These are phyloP conservation scores for Caenorhabditis sp. DNA, from an alignment of 2,888 invertebrate genomes.

Conservation along the genomic window DNA sequence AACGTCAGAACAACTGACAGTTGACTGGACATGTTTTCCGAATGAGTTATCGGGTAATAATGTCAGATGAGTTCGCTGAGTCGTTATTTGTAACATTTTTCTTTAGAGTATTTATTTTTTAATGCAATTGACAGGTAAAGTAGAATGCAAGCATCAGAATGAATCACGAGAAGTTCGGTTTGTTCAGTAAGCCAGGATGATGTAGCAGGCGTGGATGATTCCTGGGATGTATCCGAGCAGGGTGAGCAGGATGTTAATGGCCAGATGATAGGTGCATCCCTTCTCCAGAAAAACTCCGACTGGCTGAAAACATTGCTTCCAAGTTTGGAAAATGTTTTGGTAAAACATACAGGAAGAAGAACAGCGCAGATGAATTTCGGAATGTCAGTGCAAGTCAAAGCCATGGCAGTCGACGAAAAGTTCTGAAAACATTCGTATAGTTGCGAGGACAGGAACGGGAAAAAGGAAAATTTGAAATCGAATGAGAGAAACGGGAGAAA, in stretches of 20 bases:
- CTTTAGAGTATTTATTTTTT: neutral
- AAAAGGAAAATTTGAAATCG: neutral
- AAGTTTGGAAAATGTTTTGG: too few species aligned
- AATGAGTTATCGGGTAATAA: conserved; percentile 48
- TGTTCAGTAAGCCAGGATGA: conserved; percentile 44
- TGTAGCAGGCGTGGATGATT: conserved; percentile 64
- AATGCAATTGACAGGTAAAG: neutral
- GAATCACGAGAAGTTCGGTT: neutral
- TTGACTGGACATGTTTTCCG: conserved; percentile 46
- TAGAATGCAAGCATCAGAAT: too few species aligned
- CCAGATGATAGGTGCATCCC: conserved; percentile 67
- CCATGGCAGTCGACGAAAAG: conserved; percentile 59
- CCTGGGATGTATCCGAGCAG: conserved; percentile 72
- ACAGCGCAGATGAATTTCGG: conserved; percentile 67
- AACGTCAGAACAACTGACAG: conserved; percentile 49
- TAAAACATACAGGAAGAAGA: conserved; percentile 63
- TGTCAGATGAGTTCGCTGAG: conserved; percentile 11
- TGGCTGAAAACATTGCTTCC: conserved; percentile 60
- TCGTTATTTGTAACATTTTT: neutral
- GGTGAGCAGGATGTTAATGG: conserved; percentile 69
- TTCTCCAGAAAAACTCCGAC: conserved; percentile 70
- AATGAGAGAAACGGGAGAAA: neutral
- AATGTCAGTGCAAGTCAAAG: conserved; percentile 64
- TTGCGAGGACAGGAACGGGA: neutral
- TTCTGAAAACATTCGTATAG: neutral